phyloP scores from a whole-genome alignment of 2,113 vertebrate genomes.

The Oncorhynchus keta region DNA sequence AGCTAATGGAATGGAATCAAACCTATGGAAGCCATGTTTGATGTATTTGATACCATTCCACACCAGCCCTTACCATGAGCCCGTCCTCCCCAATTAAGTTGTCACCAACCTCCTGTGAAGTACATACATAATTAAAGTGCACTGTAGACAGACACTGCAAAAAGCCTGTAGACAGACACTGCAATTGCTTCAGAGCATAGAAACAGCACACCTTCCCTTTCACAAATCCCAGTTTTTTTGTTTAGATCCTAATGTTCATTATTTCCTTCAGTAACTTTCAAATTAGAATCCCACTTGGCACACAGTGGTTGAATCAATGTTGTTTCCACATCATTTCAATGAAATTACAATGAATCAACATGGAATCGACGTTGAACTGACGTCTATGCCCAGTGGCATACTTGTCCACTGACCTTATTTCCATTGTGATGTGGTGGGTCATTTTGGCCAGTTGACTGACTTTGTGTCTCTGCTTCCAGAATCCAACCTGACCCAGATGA shows the following conservation, averaged over 20 bases:
- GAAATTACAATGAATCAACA: neutral
- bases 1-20: no score
- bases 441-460: neutral
- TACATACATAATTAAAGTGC: neutral
- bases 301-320: neutral
- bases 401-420: neutral
- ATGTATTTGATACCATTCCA: no score
- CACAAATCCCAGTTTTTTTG: neutral
- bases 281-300: neutral
- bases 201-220: neutral
- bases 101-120: neutral
- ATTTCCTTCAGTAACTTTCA: neutral
- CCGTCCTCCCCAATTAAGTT: neutral
- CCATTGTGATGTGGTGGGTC: neutral
- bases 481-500: constrained; percentile 71
- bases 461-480: constrained; percentile 44
- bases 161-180: no score
- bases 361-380: no score
- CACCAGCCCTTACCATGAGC: neutral
- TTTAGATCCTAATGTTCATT: no score
- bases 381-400: neutral
- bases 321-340: neutral
- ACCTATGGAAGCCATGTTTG: no score
- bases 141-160: no score
- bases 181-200: neutral